These are phyloP conservation scores for Boleophthalmus pectinirostris DNA, from an alignment of 2,113 vertebrate genomes.

Conservation along the genomic window DNA sequence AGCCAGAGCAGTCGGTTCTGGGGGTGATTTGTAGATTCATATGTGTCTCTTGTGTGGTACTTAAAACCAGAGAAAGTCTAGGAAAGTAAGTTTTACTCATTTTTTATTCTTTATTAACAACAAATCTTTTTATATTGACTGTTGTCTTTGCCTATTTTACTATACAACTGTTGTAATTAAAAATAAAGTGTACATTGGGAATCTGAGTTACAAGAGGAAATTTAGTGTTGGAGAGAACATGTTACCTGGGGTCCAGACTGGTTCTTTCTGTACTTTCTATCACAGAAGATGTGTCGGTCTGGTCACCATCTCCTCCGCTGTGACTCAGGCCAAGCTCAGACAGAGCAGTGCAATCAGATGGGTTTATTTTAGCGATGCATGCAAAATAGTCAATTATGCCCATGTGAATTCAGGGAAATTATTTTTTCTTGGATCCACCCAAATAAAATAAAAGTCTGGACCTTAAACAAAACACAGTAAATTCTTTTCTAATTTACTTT, in stretches of 20 bases:
- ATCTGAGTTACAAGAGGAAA: too few species aligned
- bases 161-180: neutral
- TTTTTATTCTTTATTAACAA: neutral
- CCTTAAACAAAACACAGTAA: neutral
- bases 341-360: too few species aligned
- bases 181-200: neutral
- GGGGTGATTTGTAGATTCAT: slow-evolving; percentile 23
- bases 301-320: too few species aligned
- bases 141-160: neutral
- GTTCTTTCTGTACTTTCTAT: too few species aligned
- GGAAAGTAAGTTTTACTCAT: neutral
- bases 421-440: neutral
- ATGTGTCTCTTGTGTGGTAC: neutral
- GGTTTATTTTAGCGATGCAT: too few species aligned
- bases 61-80: neutral
- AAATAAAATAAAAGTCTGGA: neutral
- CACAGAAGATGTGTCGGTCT: too few species aligned
- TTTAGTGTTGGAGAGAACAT: too few species aligned
- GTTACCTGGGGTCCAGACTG: too few species aligned
- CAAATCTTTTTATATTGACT: neutral
- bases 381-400: too few species aligned
- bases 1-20: slow-evolving; percentile 27
- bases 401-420: neutral
- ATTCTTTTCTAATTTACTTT: too few species aligned
- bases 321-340: too few species aligned